Percentiles rank a stretch among this genome's conserved stretches.
These are phyloP conservation scores for Carettochelys insculpta DNA, from an alignment of 2,113 vertebrate species.

Conservation along the genomic window DNA sequence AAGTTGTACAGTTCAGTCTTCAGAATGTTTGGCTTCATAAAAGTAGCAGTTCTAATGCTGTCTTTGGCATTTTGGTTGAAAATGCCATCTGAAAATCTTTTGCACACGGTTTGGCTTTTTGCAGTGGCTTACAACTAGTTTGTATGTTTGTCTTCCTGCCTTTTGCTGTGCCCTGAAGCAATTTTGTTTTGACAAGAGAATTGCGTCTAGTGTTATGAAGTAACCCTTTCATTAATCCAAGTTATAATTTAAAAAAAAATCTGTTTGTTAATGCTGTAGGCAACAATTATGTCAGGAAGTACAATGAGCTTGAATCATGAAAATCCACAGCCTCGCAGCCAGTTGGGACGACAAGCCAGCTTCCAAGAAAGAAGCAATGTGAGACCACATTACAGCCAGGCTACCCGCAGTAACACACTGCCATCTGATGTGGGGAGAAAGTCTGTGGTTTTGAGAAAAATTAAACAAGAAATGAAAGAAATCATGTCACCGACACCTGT, in stretches of 20 bases:
- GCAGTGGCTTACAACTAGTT: constrained; percentile 57
- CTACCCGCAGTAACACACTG: constrained; percentile 92
- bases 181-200: constrained; percentile 68
- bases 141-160: constrained; percentile 72
- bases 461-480: constrained; percentile 96
- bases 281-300: constrained; percentile 98
- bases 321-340: constrained; percentile 83
- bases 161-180: constrained; percentile 79
- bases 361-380: constrained; percentile 94
- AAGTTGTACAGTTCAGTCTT: constrained; percentile 29
- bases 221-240: constrained; percentile 29
- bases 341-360: constrained; percentile 94
- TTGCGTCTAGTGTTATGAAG: constrained; percentile 55
- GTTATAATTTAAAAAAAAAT: constrained; percentile 37
- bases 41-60: constrained; percentile 53
- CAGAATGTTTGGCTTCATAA: constrained; percentile 62
- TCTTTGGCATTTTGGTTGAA: constrained; percentile 64
- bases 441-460: constrained; percentile 92
- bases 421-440: constrained; percentile 92
- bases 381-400: constrained; percentile 87
- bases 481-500: constrained; percentile 96
- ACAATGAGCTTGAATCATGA: constrained; percentile 95
- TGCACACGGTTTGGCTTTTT: constrained; percentile 40
- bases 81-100: constrained; percentile 60
- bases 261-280: constrained; percentile 85